Evolutionary conservation across 2,797 vertebrate genomes (phyloP).

Genomic region (Darevskia nairensis): DNA sequence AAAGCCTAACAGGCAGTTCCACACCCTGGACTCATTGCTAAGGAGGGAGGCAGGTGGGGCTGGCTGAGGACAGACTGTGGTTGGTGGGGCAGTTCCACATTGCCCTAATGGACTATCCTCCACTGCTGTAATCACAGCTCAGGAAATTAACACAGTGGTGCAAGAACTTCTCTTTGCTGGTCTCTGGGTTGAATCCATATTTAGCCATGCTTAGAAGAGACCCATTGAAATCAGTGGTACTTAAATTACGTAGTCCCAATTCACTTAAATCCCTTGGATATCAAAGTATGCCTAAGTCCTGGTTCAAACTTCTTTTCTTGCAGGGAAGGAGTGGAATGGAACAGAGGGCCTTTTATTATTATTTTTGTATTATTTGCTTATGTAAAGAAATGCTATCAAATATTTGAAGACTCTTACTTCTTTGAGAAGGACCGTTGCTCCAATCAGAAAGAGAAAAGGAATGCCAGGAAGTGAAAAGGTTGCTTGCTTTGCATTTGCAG

Average conservation of each 20-base stretch:
- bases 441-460: neutral
- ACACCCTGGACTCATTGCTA: too few relatives aligned
- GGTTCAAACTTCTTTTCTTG: neutral
- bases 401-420: neutral
- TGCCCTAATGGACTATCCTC: too few relatives aligned
- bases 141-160: neutral
- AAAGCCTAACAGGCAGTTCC: too few relatives aligned
- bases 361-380: neutral
- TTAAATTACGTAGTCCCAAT: neutral
- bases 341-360: neutral
- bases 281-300: neutral
- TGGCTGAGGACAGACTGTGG: too few relatives aligned
- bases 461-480: neutral
- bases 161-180: neutral
- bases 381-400: neutral
- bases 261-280: neutral
- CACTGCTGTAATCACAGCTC: neutral
- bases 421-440: neutral
- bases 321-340: neutral
- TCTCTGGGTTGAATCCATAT: neutral
- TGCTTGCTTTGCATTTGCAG: neutral
- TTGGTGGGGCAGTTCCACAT: too few relatives aligned
- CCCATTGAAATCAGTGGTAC: neutral
- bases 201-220: neutral
- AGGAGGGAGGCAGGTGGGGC: too few relatives aligned